These are phyloP conservation scores for Acanthococcus lagerstroemiae DNA, from an alignment of 2,888 invertebrate species.

Conservation along the genomic window DNA sequence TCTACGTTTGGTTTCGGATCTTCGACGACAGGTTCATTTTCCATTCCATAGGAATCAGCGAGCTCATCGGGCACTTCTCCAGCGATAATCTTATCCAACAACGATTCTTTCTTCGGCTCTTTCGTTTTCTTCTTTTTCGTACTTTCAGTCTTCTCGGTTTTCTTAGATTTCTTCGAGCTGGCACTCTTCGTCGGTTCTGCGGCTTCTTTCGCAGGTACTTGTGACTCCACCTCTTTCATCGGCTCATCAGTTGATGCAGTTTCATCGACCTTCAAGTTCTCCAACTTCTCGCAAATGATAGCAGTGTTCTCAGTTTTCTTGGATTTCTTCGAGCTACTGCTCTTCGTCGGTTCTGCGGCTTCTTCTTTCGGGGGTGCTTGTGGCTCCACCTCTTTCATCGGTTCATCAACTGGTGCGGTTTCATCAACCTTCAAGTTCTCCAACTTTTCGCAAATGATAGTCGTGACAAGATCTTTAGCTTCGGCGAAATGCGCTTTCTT, in stretches of 20 bases:
- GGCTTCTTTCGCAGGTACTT: neutral
- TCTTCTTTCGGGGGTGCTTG: neutral
- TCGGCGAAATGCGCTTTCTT: neutral
- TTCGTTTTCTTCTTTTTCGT: neutral
- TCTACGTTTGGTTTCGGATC: neutral
- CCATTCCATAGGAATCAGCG: conserved; percentile 1
- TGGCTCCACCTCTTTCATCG: neutral
- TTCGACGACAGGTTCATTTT: neutral
- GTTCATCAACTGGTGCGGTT: conserved; percentile 36
- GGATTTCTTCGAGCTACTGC: neutral
- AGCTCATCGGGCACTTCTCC: conserved; percentile 6
- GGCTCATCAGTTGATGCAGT: neutral
- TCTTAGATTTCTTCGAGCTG: neutral
- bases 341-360: neutral
- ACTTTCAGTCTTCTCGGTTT: neutral
- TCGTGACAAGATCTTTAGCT: neutral
- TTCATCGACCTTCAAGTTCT: conserved; percentile 8
- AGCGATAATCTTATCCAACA: neutral
- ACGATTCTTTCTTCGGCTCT: neutral
- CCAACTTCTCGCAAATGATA: neutral
- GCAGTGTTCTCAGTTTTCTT: neutral
- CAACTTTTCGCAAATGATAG: conserved; percentile 10
- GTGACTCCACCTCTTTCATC: conserved; percentile 14
- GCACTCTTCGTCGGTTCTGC: neutral
- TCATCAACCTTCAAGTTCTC: too few species aligned